Base-by-base conservation (phyloP, 2,888 invertebrate species). In the Drosophila bunnanda region DNA sequence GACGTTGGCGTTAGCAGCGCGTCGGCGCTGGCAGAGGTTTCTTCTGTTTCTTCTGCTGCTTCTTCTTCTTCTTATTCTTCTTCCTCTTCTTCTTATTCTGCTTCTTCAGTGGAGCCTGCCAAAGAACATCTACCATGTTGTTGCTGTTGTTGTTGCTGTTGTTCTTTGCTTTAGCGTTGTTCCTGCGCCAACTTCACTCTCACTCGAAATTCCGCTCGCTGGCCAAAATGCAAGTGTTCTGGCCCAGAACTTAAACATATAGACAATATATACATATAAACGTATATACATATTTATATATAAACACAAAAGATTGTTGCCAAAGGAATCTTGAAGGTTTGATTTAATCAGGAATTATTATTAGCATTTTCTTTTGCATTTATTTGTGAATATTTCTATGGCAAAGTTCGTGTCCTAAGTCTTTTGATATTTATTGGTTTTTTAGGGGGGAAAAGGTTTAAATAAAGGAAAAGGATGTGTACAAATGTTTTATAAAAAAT, bases 151-250 rank as follows among this genome's bases (percentile, higher is more conserved):
- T 78, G 52, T 41, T 72, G 58, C 48, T 71, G 74, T 12, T 66
- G 57, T 39, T 72, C 54, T 54, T 52, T 73, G 75, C n/a, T 70
- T 58, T 39, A 62, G 59, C 73, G 65, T 57, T 76, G 85, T 80
- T 82, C 80, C 88, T 82, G 82, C 85, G 75, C 79, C 77, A 84
- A 85, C 82, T 83, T 83, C 83, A 83, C 83, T 83, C 83, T 83
- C 83, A 83, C 83, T 83, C 86, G 71, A 70, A 83, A 85, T 80
- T 88, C 88, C 88, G 86, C 71, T 76, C 53, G 71, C 77, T 61
- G 60, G 83, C 80, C 79, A 74, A 88, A 84, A 79, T 78, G 88
- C 82, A 82, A 88, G 88, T 88, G 88, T 82, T 84, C 55, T 67
- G 78, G 78, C 78, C 80, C 80, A 65, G 43, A 65, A 43, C 64